A percentile compares a stretch with the other conserved stretches of the same genome.
Conservation (phyloP, 1,140 invertebrate genomes). For the Zaprionus gabonicus region DNA sequence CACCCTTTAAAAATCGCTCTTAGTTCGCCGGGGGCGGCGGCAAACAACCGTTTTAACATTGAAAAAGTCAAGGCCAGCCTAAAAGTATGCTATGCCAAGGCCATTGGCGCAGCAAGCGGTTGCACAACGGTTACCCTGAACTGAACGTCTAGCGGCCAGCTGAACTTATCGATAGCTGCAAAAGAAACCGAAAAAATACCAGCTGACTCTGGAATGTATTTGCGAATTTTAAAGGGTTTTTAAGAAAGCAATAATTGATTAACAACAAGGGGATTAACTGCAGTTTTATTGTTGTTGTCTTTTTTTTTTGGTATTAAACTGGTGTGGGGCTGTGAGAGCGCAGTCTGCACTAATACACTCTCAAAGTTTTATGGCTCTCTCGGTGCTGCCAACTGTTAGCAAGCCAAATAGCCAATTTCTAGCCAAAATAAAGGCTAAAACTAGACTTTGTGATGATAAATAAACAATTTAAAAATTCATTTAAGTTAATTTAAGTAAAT, state of each 20-base stretch:
- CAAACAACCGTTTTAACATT: too few species aligned
- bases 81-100: slow-evolving; percentile 49
- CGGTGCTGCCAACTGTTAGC: slow-evolving; percentile 29
- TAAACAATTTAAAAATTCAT: background rate
- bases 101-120: slow-evolving; percentile 39
- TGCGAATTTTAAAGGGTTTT: background rate
- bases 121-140: slow-evolving; percentile 29
- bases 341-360: slow-evolving; percentile 6
- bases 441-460: background rate
- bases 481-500: background rate
- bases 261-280: background rate
- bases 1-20: too few species aligned
- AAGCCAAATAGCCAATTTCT: background rate
- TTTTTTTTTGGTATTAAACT: background rate
- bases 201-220: background rate
- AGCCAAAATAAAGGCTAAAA: background rate
- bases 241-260: slow-evolving; percentile 1
- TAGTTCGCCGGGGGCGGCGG: too few species aligned
- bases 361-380: slow-evolving; percentile 11
- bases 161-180: slow-evolving; percentile 32
- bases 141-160: slow-evolving; percentile 2
- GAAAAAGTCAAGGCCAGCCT: slow-evolving; percentile 32
- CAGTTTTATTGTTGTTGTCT: background rate
- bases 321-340: slow-evolving; percentile 20
- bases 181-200: background rate